Percentiles rank a stretch among this genome's conserved stretches.
Evolutionary conservation across 30 jellyfish, hydroid and myxozoan species (phyloP).

Genomic region (Rhopilema esculentum): DNA sequence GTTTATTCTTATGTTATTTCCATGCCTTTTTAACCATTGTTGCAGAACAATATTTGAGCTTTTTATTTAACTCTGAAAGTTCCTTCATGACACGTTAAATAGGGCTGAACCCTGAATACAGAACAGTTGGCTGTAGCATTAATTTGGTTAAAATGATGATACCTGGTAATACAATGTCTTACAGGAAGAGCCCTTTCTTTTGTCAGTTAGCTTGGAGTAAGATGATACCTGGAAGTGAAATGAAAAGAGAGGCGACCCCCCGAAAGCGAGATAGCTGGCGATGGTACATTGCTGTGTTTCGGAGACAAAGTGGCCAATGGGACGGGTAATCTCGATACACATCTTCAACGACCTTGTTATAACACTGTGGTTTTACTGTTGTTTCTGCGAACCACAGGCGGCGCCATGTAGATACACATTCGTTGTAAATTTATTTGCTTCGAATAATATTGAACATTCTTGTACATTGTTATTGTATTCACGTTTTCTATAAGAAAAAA

Average conservation of each 20-base stretch:
- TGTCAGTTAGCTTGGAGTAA: no score
- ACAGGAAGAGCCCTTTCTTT: no score
- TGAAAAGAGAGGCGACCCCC: background rate
- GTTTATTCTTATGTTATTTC: no score
- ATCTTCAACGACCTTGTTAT: background rate
- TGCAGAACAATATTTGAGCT: no score
- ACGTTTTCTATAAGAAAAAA: background rate
- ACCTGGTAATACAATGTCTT: no score
- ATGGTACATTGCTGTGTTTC: background rate
- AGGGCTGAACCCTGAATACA: no score
- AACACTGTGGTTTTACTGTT: background rate
- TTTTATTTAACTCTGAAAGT: no score
- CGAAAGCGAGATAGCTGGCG: background rate
- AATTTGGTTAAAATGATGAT: no score
- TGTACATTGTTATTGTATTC: background rate
- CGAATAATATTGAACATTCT: background rate
- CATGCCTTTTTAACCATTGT: no score
- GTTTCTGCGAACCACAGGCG: background rate
- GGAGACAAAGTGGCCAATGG: background rate
- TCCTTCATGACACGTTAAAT: no score
- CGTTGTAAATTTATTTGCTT: slow-evolving; percentile 1
- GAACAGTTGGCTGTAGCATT: no score
- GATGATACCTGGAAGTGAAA: no score
- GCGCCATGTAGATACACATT: background rate
- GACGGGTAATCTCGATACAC: background rate